These are phyloP conservation scores for Melinopterus prodromus DNA, from an alignment of 2,888 invertebrate species.

Conservation along the genomic window DNA sequence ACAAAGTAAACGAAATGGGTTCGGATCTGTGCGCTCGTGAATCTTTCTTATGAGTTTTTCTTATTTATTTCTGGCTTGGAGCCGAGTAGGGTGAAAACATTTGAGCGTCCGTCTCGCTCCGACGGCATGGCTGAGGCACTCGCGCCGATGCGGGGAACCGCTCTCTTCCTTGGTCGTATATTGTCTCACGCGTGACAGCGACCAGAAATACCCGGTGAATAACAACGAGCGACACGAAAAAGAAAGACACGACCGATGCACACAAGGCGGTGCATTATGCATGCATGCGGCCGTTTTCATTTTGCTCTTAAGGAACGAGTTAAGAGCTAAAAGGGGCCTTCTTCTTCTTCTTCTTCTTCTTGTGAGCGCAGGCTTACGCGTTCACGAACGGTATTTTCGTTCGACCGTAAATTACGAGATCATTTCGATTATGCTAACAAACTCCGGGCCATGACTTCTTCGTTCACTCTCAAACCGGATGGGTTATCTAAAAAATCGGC, in stretches of 20 bases:
- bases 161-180: constrained; percentile 24
- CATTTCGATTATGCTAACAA: constrained; percentile 4
- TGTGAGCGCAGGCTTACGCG: background rate
- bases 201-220: constrained; percentile 27
- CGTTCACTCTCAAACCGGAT: background rate
- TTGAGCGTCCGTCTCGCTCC: constrained; percentile 9
- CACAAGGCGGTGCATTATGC: constrained; percentile 4
- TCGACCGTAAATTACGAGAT: background rate
- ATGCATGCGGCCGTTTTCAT: constrained; percentile 4
- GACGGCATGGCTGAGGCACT: constrained; percentile 16
- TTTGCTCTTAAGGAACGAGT: constrained; percentile 4
- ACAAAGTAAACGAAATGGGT: background rate
- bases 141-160: constrained; percentile 9
- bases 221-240: constrained; percentile 23
- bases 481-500: background rate
- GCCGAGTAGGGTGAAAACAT: constrained; percentile 25
- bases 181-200: constrained; percentile 24
- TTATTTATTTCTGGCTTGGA: constrained; percentile 19
- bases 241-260: constrained; percentile 7
- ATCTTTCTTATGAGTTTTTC: background rate
- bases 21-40: background rate
- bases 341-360: background rate
- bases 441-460: background rate
- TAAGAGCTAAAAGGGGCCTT: background rate
- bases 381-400: background rate